Percentiles rank a stretch among this genome's conserved stretches.
Conservation (phyloP, 2,888 invertebrate species). For the Phyto melanocephala region DNA sequence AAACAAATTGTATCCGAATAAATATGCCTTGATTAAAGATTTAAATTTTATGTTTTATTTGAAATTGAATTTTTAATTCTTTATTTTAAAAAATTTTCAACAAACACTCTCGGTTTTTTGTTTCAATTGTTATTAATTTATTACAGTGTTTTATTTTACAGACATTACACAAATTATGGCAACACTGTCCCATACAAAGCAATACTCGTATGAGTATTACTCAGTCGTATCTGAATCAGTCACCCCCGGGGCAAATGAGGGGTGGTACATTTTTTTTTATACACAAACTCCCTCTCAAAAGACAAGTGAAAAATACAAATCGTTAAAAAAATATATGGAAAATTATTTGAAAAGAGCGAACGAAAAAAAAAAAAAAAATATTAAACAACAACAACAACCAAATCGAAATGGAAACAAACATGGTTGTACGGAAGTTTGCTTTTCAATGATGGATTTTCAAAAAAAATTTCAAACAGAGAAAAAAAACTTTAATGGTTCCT, state of each 20-base stretch:
- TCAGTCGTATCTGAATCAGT: conserved; percentile 28
- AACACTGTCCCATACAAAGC: background rate
- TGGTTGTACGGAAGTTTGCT: conserved; percentile 67
- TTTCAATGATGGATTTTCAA: conserved; percentile 64
- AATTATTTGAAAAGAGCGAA: conserved; percentile 49
- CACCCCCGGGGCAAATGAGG: conserved; percentile 61
- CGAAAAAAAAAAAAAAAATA: conserved; percentile 21
- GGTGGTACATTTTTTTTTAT: conserved; percentile 55
- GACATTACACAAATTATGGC: too few relatives aligned
- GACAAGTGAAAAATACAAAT: conserved; percentile 58
- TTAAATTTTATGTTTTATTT: too few relatives aligned
- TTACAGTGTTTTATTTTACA: too few relatives aligned
- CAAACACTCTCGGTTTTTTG: too few relatives aligned
- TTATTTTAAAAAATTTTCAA: too few relatives aligned
- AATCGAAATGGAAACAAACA: conserved; percentile 68
- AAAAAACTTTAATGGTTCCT: conserved; percentile 77
- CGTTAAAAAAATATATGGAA: conserved; percentile 61
- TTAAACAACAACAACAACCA: conserved; percentile 40
- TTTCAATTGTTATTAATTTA: too few relatives aligned
- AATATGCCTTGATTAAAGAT: too few relatives aligned
- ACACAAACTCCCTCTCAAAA: conserved; percentile 61
- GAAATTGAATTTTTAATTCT: too few relatives aligned
- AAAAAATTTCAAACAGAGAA: conserved; percentile 42
- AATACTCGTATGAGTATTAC: conserved; percentile 6
- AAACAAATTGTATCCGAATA: too few relatives aligned